These are phyloP conservation scores for Leptobrachium ailaonicum DNA, from an alignment of 2,113 vertebrate species.

Conservation along the genomic window DNA sequence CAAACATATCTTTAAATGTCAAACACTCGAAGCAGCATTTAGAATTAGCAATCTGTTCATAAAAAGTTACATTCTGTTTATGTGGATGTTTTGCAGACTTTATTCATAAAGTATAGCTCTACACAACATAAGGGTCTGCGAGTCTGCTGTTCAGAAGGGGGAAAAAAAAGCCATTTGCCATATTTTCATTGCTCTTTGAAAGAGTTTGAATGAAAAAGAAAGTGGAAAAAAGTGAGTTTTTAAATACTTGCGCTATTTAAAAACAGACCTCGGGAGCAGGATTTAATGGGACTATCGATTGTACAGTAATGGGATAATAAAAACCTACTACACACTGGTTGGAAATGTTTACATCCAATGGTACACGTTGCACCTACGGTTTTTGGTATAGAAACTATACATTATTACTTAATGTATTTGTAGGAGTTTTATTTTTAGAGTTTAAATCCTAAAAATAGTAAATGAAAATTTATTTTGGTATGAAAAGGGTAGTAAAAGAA, in stretches of 20 bases:
- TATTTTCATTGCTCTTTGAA: conserved; percentile 48
- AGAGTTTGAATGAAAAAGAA: conserved; percentile 33
- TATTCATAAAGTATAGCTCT: conserved; percentile 47
- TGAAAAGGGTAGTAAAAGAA: too few species aligned
- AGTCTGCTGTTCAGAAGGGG: conserved; percentile 16
- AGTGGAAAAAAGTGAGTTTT: conserved; percentile 34
- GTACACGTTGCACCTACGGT: not conserved
- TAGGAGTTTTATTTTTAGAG: too few species aligned
- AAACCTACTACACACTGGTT: conserved; percentile 24
- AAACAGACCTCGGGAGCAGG: conserved; percentile 40
- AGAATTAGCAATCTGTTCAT: conserved; percentile 48
- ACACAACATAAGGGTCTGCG: conserved; percentile 37
- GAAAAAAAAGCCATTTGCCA: conserved; percentile 42
- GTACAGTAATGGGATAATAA: conserved; percentile 50
- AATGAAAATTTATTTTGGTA: too few species aligned
- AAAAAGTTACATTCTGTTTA: conserved; percentile 52
- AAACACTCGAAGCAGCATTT: conserved; percentile 41
- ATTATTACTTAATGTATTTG: too few species aligned
- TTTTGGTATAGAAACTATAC: too few species aligned
- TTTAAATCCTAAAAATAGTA: too few species aligned
- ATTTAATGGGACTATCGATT: conserved; percentile 47
- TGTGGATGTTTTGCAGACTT: conserved; percentile 51
- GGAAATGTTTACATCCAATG: conserved; percentile 11
- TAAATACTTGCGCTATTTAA: conserved; percentile 34
- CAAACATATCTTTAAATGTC: conserved; percentile 49